These are phyloP conservation scores for Drosophila anomelani DNA, from an alignment of 2,888 invertebrate species.

Conservation along the genomic window DNA sequence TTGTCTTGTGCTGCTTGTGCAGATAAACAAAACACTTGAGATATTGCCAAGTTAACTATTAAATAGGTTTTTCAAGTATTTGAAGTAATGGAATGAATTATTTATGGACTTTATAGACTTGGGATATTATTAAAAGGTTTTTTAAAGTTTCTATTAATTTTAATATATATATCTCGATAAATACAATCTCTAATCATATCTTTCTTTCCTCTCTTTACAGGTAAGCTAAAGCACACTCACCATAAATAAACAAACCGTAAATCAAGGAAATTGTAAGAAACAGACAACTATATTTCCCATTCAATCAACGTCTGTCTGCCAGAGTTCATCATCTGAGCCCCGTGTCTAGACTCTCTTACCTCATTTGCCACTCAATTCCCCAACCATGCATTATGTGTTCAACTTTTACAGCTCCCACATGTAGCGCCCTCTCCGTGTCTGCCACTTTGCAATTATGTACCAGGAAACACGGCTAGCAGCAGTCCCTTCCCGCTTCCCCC, in stretches of 20 bases:
- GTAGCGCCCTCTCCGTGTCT: slow-evolving; percentile 14
- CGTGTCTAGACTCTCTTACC: slow-evolving; percentile 40
- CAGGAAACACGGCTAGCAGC: slow-evolving; percentile 32
- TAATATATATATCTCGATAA: not conserved
- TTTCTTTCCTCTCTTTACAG: slow-evolving; percentile 33
- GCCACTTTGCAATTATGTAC: slow-evolving; percentile 66
- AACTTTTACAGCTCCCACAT: slow-evolving; percentile 33
- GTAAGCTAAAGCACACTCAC: slow-evolving; percentile 6
- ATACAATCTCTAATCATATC: not conserved
- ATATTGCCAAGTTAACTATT: slow-evolving; percentile 12
- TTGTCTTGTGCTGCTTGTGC: slow-evolving; percentile 24
- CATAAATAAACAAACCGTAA: not conserved
- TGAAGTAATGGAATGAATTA: slow-evolving; percentile 24
- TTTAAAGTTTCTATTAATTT: not conserved
- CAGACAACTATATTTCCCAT: slow-evolving; percentile 23
- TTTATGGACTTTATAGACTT: not conserved
- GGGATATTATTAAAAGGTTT: not conserved
- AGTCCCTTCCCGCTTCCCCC: not conserved
- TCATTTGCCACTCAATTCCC: slow-evolving; percentile 41
- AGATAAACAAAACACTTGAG: slow-evolving; percentile 28
- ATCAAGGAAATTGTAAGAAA: slow-evolving; percentile 10
- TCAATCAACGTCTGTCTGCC: slow-evolving; percentile 38
- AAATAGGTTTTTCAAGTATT: slow-evolving; percentile 41
- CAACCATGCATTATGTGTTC: slow-evolving; percentile 28
- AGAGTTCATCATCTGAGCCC: slow-evolving; percentile 29